Evolutionary conservation across 2,888 invertebrate species (phyloP).

Genomic region (Cryptus armator): DNA sequence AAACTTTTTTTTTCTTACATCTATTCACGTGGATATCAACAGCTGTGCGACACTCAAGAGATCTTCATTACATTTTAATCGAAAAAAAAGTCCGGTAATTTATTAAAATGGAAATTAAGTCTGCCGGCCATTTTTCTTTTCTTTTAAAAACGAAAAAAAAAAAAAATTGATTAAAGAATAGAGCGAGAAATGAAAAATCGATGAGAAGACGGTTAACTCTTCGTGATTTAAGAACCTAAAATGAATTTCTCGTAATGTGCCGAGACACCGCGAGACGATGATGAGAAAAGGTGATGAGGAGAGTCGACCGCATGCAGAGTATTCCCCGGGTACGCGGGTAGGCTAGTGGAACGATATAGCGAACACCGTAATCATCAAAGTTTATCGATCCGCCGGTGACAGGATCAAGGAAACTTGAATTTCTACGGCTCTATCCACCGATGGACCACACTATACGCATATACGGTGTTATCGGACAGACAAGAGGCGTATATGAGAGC

Average conservation of each 20-base stretch:
- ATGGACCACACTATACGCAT: slow-evolving; percentile 12
- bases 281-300: slow-evolving; percentile 25
- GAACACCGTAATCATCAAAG: slow-evolving; percentile 58
- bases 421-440: slow-evolving; percentile 63
- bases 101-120: not conserved
- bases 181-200: slow-evolving; percentile 32
- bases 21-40: not conserved
- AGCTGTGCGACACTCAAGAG: not conserved
- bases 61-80: slow-evolving; percentile 1
- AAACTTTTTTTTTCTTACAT: not conserved
- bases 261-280: slow-evolving; percentile 7
- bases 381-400: slow-evolving; percentile 64
- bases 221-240: slow-evolving; percentile 24
- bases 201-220: not conserved
- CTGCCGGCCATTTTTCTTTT: not conserved
- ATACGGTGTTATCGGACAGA: slow-evolving; percentile 8
- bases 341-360: not conserved
- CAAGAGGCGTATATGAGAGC: slow-evolving; percentile 18
- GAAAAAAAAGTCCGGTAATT: not conserved
- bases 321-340: slow-evolving; percentile 8
- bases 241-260: slow-evolving; percentile 24
- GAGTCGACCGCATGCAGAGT: slow-evolving; percentile 3
- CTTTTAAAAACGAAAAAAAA: not conserved
- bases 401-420: slow-evolving; percentile 64
- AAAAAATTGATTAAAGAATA: slow-evolving; percentile 2